Evolutionary conservation across 2,888 invertebrate species (phyloP), one percentile per base, ranked within the genome.

Genomic region (Bembecia ichneumoniformis): DNA sequence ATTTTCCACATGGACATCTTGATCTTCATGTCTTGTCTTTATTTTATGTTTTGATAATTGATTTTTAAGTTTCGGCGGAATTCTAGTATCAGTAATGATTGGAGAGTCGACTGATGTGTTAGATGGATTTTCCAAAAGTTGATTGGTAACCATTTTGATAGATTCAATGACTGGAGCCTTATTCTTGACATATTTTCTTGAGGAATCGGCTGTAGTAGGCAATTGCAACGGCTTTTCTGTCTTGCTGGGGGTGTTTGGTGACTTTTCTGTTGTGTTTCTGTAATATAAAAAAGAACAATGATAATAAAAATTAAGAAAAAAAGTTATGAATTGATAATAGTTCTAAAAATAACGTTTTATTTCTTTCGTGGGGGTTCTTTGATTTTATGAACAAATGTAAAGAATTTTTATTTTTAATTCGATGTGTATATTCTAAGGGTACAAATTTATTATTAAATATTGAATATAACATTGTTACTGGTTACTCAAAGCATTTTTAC

Each of bases 41-140:
- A 76, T 66, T 64, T 75, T 84, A 48, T 80, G 78, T 62, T 86
- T 87, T 10, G 68, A 66, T 10, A 83, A 59, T 66, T 89, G 89
- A 49, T 81, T 86, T 68, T 90, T 90, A 1, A 91, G 66, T 71
- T 88, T 90, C 3, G 91, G 91, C 15, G 91, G 91, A 55, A 91
- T 90, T 74, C 91, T 86, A 0, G 88, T 88, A 58, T 92, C 91
- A 5, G 87, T 70, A 9, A 88, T 79, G 17, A 90, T 73, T 35
- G 88, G 79, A 28, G 77, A 61, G 49, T 74, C 72, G 1, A 59
- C 60, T 1, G 82, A 72, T 15, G 69, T 58, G 50, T 81, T 84
- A 1, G 65, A 59, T 3, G 66, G 79, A 63, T 84, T 79, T 5
- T 89, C 88, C 46, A 90, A 73, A 9, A 90, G 68, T 69, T 90